These are phyloP conservation scores for Daboia siamensis DNA, from an alignment of 2,113 vertebrate genomes.

Conservation along the genomic window DNA sequence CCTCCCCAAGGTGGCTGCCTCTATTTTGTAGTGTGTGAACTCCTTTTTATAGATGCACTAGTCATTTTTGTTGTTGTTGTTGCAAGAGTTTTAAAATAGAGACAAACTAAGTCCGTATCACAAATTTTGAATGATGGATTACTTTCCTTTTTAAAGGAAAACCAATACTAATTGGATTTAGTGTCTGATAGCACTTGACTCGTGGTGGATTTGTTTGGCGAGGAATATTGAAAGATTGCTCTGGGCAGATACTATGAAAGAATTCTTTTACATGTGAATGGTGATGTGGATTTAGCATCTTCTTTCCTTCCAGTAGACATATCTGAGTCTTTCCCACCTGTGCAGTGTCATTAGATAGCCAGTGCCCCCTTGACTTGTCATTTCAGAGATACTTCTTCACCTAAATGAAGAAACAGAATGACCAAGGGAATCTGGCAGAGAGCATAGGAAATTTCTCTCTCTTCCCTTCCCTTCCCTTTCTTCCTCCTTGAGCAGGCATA, in stretches of 20 bases:
- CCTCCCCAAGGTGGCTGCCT: background rate
- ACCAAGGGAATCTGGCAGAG: no score
- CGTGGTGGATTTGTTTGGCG: background rate
- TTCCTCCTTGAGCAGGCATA: background rate
- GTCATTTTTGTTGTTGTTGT: background rate
- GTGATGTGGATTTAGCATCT: background rate
- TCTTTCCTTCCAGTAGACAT: background rate
- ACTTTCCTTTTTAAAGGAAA: background rate
- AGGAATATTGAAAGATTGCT: background rate
- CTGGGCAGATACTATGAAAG: background rate
- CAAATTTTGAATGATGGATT: background rate
- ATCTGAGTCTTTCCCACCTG: background rate
- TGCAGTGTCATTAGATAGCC: background rate
- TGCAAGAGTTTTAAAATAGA: background rate
- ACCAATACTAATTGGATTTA: background rate
- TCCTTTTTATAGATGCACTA: background rate
- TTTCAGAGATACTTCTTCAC: no score
- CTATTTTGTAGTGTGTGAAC: background rate
- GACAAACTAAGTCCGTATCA: background rate
- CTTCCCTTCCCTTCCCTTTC: no score
- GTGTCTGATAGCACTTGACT: background rate
- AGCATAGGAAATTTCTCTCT: no score
- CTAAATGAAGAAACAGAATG: no score
- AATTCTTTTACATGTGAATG: background rate
- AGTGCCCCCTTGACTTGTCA: no score